Percentiles rank a stretch among this genome's conserved stretches.
phyloP scores from a whole-genome alignment of 2,113 vertebrate genomes.

The Patagioenas fasciata region DNA sequence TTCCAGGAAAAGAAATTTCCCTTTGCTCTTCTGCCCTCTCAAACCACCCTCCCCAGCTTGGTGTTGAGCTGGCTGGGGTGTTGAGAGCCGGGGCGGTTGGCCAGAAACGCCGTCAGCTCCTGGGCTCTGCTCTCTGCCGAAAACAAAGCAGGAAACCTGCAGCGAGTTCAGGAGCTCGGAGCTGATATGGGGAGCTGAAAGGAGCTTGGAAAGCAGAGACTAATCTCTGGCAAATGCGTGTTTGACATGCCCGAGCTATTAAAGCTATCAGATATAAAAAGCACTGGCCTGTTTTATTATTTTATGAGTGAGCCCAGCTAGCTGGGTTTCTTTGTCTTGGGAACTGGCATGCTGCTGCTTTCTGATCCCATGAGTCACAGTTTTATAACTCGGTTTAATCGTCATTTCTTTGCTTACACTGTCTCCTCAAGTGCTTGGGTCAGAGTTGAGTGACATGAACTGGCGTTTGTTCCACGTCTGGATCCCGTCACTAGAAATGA shows the following conservation, averaged over 20 bases:
- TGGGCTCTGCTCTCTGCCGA: not conserved
- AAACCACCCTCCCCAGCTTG: not conserved
- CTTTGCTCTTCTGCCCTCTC: not conserved
- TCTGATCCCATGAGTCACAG: not conserved
- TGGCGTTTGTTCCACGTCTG: not conserved
- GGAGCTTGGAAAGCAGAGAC: not conserved
- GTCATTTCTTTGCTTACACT: not conserved
- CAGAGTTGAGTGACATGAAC: not conserved
- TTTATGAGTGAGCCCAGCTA: not conserved
- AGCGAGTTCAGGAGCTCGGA: not conserved
- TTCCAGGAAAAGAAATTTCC: not conserved
- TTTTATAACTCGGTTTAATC: not conserved
- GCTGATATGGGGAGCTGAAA: not conserved
- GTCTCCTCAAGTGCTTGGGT: not conserved
- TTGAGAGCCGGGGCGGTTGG: fast-evolving
- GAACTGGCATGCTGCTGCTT: conserved; percentile 1
- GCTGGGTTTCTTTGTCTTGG: not conserved
- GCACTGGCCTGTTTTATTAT: not conserved
- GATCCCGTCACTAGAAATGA: not conserved
- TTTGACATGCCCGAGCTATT: not conserved
- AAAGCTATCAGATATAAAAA: not conserved
- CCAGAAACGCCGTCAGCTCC: not conserved
- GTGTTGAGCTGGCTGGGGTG: fast-evolving
- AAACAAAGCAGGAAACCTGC: not conserved
- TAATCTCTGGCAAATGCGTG: not conserved